These are phyloP conservation scores for Peromyscus aztecus DNA, from an alignment of 2,797 vertebrate species.

Conservation along the genomic window DNA sequence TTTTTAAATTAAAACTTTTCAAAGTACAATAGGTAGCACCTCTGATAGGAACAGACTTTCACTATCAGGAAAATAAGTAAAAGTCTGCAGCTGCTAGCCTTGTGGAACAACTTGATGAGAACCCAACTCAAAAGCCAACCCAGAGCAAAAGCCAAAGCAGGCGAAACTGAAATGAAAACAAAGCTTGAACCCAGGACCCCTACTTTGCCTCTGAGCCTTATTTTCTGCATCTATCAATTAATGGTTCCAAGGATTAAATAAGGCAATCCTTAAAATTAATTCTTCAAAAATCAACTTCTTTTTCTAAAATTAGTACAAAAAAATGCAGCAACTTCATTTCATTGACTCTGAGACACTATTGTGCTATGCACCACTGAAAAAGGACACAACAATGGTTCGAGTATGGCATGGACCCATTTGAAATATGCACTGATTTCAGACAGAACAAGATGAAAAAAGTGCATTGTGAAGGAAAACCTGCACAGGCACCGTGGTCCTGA, in stretches of 20 bases:
- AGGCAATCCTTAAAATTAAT: conserved; percentile 31
- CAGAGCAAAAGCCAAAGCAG: background rate
- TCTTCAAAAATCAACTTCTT: background rate
- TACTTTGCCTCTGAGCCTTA: background rate
- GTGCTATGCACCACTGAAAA: conserved; percentile 1
- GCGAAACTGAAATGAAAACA: conserved; percentile 43
- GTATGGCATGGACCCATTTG: background rate
- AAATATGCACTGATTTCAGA: conserved; percentile 56
- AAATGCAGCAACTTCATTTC: background rate
- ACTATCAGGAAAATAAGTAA: background rate
- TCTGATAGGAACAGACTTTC: background rate
- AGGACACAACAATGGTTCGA: background rate
- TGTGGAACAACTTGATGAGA: background rate
- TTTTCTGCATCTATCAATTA: conserved; percentile 52
- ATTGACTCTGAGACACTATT: background rate
- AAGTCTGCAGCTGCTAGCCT: background rate
- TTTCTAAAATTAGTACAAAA: background rate
- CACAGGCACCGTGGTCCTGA: background rate
- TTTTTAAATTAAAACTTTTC: conserved; percentile 20
- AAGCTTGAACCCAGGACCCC: background rate
- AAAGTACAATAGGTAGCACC: background rate
- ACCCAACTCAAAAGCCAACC: background rate
- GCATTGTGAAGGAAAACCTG: background rate
- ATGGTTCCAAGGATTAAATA: conserved; percentile 57
- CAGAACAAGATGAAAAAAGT: background rate